phyloP scores from a whole-genome alignment of 2,888 invertebrate species.

The Cylindroiulus punctatus region DNA sequence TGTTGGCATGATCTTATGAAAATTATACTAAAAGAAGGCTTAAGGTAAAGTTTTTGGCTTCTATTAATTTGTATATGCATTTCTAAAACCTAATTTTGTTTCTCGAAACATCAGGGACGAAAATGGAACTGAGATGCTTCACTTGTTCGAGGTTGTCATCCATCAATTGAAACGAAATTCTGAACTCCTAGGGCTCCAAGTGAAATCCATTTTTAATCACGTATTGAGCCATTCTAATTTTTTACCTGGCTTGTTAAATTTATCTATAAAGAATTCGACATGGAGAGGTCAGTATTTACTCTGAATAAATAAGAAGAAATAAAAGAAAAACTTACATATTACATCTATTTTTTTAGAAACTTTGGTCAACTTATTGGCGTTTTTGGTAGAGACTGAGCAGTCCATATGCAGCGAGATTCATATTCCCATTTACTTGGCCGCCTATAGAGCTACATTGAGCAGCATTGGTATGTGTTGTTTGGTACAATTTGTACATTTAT shows the following conservation, averaged over 20 bases:
- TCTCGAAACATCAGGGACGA: neutral
- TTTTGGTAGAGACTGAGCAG: constrained; percentile 14
- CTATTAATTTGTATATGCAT: neutral
- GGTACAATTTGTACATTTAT: neutral
- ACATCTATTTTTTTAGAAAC: neutral
- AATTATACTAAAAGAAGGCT: constrained; percentile 12
- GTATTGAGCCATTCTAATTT: constrained; percentile 25
- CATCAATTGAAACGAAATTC: neutral
- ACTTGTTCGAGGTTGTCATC: neutral
- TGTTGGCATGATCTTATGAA: constrained; percentile 31
- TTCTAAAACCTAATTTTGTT: too few species aligned
- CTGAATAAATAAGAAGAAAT: neutral
- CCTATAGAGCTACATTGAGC: constrained; percentile 7
- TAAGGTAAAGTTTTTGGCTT: neutral
- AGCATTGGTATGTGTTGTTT: neutral
- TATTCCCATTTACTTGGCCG: constrained; percentile 26
- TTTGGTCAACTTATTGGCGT: neutral
- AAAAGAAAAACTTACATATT: neutral
- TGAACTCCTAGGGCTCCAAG: neutral
- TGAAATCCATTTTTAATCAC: constrained; percentile 24
- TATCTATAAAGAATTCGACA: neutral
- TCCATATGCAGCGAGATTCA: constrained; percentile 15
- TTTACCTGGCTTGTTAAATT: constrained; percentile 44
- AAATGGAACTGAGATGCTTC: constrained; percentile 20
- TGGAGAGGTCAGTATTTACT: constrained; percentile 27